phyloP scores from a whole-genome alignment of 2,888 invertebrate species.

The Campopleginae sp. region DNA sequence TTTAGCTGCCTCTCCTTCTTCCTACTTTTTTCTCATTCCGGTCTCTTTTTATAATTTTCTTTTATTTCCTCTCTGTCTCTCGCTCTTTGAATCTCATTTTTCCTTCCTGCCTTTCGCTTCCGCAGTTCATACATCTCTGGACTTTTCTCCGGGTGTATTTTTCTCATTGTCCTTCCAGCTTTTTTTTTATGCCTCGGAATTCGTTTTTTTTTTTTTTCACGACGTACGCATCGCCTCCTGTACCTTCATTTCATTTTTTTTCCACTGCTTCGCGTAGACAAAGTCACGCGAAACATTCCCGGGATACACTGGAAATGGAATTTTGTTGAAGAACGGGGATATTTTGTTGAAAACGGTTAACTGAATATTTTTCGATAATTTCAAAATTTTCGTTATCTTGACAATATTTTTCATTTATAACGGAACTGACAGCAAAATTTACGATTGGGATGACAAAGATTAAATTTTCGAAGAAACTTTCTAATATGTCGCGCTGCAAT shows the following conservation, averaged over 20 bases:
- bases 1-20: slow-evolving; percentile 27
- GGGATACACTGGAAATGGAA: too few relatives aligned
- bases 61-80: slow-evolving; percentile 1
- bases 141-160: slow-evolving; percentile 61
- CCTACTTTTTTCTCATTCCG: slow-evolving; percentile 43
- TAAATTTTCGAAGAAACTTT: too few relatives aligned
- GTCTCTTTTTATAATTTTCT: neutral
- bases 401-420: too few relatives aligned
- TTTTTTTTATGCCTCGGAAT: too few relatives aligned
- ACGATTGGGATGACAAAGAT: too few relatives aligned
- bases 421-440: too few relatives aligned
- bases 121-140: slow-evolving; percentile 39
- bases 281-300: slow-evolving; percentile 43
- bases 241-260: slow-evolving; percentile 12
- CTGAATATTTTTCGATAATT: too few relatives aligned
- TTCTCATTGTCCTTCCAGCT: slow-evolving; percentile 63
- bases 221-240: slow-evolving; percentile 40
- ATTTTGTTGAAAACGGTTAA: too few relatives aligned
- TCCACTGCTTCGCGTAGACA: slow-evolving; percentile 14
- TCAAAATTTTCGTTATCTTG: too few relatives aligned
- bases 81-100: slow-evolving; percentile 26
- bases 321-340: too few relatives aligned
- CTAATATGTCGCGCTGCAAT: too few relatives aligned
- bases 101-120: slow-evolving; percentile 35
- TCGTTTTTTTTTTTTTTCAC: slow-evolving; percentile 15